These are phyloP conservation scores for Trichomalopsis sarcophagae DNA, from an alignment of 1,140 invertebrate genomes.

Conservation along the genomic window DNA sequence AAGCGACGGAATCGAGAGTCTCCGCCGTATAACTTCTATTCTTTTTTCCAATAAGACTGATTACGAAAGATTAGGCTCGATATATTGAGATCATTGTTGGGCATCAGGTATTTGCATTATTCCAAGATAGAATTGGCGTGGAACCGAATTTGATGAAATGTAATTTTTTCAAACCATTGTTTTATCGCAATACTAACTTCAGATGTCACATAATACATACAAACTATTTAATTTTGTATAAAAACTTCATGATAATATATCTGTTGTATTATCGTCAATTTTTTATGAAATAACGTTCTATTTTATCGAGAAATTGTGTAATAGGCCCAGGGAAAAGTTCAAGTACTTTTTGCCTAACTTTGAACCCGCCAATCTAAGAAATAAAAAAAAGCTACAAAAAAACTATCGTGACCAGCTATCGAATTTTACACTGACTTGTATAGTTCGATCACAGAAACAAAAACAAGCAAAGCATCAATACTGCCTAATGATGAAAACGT, in stretches of 20 bases:
- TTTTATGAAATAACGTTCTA: neutral
- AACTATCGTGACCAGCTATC: neutral
- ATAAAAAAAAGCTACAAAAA: constrained; percentile 24
- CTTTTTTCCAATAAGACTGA: constrained; percentile 50
- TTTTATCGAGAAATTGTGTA: neutral
- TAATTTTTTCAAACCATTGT: neutral
- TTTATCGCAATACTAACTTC: neutral
- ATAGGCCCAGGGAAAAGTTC: neutral
- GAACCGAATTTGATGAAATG: neutral
- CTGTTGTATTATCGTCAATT: neutral
- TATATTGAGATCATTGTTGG: neutral
- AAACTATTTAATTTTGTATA: neutral
- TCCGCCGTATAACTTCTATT: constrained; percentile 10
- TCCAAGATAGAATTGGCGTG: neutral
- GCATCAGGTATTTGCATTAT: constrained; percentile 29
- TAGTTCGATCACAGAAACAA: neutral
- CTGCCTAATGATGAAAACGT: constrained; percentile 23
- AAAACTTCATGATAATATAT: neutral
- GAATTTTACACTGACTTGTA: constrained; percentile 8
- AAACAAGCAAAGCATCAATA: constrained; percentile 7
- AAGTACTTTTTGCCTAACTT: constrained; percentile 34
- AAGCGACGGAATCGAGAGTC: neutral
- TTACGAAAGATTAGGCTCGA: constrained; percentile 21
- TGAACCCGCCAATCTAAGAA: neutral
- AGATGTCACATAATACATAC: neutral